Evolutionary conservation across 2,888 invertebrate species (phyloP).

Genomic region (Plagodis pulveraria): DNA sequence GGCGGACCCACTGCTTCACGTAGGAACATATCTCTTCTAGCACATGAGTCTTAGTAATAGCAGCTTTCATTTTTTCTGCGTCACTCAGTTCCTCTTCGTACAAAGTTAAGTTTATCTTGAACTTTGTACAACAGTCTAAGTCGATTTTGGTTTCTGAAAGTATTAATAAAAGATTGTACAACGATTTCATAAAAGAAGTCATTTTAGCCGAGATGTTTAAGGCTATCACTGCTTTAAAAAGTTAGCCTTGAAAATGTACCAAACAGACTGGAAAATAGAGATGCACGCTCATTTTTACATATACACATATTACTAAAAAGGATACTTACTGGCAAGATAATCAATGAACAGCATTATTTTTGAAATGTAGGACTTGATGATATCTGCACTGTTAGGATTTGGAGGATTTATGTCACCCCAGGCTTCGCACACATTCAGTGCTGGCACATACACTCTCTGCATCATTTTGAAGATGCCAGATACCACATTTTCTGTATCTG

Average conservation of each 20-base stretch:
- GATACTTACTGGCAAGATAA: slow-evolving; percentile 71
- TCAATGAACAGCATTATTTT: slow-evolving; percentile 76
- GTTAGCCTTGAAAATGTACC: too few relatives aligned
- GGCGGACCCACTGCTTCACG: slow-evolving; percentile 88
- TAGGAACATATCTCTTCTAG: slow-evolving; percentile 86
- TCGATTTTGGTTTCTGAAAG: slow-evolving; percentile 87
- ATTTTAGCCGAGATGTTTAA: too few relatives aligned
- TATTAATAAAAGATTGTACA: too few relatives aligned
- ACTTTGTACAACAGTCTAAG: slow-evolving; percentile 86
- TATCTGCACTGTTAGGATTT: slow-evolving; percentile 69
- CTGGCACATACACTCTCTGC: slow-evolving; percentile 62
- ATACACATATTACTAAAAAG: neutral
- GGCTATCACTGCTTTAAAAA: too few relatives aligned
- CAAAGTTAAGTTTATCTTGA: slow-evolving; percentile 84
- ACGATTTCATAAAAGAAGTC: too few relatives aligned
- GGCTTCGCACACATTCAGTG: slow-evolving; percentile 60
- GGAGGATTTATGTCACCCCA: slow-evolving; percentile 80
- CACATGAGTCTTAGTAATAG: slow-evolving; percentile 85
- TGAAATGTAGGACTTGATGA: slow-evolving; percentile 67
- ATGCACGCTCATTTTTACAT: too few relatives aligned
- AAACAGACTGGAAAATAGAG: too few relatives aligned
- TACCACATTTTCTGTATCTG: slow-evolving; percentile 72
- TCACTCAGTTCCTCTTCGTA: slow-evolving; percentile 85
- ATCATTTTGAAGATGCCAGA: slow-evolving; percentile 72
- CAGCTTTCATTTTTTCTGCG: slow-evolving; percentile 84